A percentile compares a stretch with the other conserved stretches of the same genome.
Evolutionary conservation across 92 coral and sea anemone genomes (phyloP).

Genomic region (Epizoanthus illoricatus): DNA sequence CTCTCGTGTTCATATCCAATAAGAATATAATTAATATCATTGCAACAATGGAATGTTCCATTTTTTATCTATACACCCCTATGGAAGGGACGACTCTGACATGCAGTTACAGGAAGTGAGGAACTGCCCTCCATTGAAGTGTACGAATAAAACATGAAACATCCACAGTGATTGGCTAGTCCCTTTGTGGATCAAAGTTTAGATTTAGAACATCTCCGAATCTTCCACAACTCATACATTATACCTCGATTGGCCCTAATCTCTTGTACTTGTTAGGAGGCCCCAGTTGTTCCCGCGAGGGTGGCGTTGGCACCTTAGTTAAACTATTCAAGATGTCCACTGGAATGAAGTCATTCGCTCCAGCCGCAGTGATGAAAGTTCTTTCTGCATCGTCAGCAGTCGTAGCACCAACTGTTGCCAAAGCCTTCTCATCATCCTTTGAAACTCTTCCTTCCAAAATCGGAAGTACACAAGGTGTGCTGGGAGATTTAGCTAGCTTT

Average conservation of each 20-base stretch:
- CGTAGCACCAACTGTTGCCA: constrained; percentile 46
- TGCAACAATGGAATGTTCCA: too few relatives aligned
- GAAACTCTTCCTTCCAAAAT: constrained; percentile 73
- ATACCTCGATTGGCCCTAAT: constrained; percentile 65
- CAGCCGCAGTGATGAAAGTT: constrained; percentile 60
- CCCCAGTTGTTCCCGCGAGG: constrained; percentile 88
- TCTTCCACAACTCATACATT: neutral
- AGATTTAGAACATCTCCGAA: too few relatives aligned
- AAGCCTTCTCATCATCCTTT: constrained; percentile 46
- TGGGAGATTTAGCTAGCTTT: constrained; percentile 61
- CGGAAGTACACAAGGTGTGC: constrained; percentile 87
- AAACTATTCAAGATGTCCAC: constrained; percentile 91
- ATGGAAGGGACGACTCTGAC: too few relatives aligned
- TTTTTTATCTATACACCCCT: too few relatives aligned
- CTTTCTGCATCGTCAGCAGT: constrained; percentile 50
- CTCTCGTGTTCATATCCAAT: too few relatives aligned
- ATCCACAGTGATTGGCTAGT: too few relatives aligned
- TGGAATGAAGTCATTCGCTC: constrained; percentile 88
- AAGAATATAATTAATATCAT: too few relatives aligned
- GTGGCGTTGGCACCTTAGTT: constrained; percentile 87
- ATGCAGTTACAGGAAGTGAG: too few relatives aligned
- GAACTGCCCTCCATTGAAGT: too few relatives aligned
- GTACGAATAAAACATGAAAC: too few relatives aligned
- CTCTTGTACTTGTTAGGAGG: constrained; percentile 87
- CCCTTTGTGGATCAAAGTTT: too few relatives aligned